Evolutionary conservation across 2,113 vertebrate genomes (phyloP).

Genomic region (Hippocampus mohnikei): DNA sequence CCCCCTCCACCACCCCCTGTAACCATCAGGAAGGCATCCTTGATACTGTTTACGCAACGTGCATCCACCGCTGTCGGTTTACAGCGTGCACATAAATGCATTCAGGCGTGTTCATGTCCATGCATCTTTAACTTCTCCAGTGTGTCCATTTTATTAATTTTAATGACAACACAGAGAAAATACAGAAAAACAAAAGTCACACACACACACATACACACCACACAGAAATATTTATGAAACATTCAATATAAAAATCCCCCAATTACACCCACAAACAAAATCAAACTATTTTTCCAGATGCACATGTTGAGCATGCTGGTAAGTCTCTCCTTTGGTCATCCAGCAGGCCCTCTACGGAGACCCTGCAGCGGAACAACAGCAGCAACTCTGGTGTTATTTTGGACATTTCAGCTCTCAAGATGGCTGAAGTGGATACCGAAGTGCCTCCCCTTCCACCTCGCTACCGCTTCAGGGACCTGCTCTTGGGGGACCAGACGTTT

Average conservation of each 20-base stretch:
- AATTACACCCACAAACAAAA: too few species aligned
- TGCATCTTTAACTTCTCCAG: neutral
- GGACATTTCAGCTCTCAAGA: slow-evolving; percentile 81
- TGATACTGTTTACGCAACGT: neutral
- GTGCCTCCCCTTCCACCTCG: slow-evolving; percentile 89
- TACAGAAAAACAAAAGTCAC: too few species aligned
- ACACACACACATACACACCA: too few species aligned
- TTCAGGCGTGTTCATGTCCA: neutral
- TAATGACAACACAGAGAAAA: neutral
- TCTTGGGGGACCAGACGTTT: slow-evolving; percentile 90
- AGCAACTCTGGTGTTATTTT: slow-evolving; percentile 78
- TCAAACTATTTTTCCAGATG: neutral
- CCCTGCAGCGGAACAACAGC: slow-evolving; percentile 71
- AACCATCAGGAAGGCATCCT: slow-evolving; percentile 1
- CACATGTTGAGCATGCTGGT: neutral
- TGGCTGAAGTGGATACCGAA: slow-evolving; percentile 87
- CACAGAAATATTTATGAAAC: too few species aligned
- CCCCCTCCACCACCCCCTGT: neutral
- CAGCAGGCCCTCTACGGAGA: slow-evolving; percentile 75
- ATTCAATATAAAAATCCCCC: too few species aligned
- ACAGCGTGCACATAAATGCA: neutral
- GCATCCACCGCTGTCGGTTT: neutral
- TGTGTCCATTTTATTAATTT: neutral
- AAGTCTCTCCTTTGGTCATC: neutral
- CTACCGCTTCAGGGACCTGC: slow-evolving; percentile 92